phyloP scores from a whole-genome alignment of 1,140 invertebrate species.

The Hylaeus anthracinus region DNA sequence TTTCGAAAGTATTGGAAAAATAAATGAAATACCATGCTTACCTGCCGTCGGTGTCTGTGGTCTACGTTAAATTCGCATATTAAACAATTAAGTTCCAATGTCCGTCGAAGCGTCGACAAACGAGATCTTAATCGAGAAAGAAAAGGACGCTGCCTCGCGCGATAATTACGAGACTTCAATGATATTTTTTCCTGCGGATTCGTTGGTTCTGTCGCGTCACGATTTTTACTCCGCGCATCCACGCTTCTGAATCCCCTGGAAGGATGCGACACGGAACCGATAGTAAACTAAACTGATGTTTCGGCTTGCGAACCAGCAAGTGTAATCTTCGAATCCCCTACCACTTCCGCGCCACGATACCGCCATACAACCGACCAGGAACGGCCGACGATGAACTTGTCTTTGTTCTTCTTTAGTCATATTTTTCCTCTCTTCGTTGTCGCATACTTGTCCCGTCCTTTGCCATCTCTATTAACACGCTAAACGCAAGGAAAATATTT shows the following conservation, averaged over 20 bases:
- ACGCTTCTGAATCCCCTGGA: neutral
- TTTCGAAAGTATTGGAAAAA: no score
- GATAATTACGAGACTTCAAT: neutral
- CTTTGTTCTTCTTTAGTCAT: no score
- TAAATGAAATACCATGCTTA: neutral
- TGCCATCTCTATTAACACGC: no score
- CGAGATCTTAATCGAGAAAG: neutral
- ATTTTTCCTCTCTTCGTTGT: no score
- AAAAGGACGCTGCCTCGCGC: no score
- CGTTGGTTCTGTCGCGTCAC: neutral
- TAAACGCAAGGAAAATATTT: no score
- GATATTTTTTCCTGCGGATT: neutral
- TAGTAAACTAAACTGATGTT: constrained; percentile 61
- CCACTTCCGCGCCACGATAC: constrained; percentile 67
- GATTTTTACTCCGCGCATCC: neutral
- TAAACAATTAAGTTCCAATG: no score
- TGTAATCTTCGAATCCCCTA: constrained; percentile 74
- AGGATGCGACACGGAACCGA: constrained; percentile 36
- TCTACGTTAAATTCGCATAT: neutral
- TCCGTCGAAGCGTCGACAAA: no score
- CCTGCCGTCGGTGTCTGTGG: neutral
- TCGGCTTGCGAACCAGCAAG: constrained; percentile 64
- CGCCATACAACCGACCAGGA: constrained; percentile 39
- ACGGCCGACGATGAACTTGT: constrained; percentile 17
- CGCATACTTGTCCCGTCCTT: no score